Conservation (phyloP, 1,140 invertebrate genomes). For the Proales similis region DNA sequence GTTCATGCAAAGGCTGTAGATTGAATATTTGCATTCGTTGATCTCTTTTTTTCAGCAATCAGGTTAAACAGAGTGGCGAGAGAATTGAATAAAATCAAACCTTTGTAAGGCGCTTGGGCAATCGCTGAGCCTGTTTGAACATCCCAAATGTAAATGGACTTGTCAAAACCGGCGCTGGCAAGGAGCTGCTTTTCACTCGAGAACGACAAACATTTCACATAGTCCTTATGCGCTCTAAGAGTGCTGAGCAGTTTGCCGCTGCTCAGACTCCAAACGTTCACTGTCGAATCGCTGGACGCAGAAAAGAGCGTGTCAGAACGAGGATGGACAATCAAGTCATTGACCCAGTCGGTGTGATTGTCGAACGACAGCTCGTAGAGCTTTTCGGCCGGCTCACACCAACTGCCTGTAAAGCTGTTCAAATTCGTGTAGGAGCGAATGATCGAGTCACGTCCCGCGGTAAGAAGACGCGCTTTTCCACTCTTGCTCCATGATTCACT, state of each 20-base stretch:
- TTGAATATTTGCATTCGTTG: conserved; percentile 92
- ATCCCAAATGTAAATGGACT: conserved; percentile 96
- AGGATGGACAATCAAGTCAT: conserved; percentile 95
- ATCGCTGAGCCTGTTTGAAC: conserved; percentile 93
- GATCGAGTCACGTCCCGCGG: conserved; percentile 93
- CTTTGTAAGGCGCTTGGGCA: conserved; percentile 95
- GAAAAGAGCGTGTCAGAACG: conserved; percentile 93
- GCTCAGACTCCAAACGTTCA: conserved; percentile 99
- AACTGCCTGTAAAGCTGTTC: not conserved
- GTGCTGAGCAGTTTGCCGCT: conserved; percentile 74
- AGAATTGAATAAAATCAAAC: conserved; percentile 59
- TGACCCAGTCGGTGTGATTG: conserved; percentile 99
- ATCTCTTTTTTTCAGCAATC: conserved; percentile 74
- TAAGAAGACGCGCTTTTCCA: conserved; percentile 66
- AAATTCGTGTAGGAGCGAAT: conserved; percentile 62
- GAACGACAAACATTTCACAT: conserved; percentile 94
- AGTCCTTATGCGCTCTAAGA: conserved; percentile 95
- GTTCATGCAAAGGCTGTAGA: conserved; percentile 98
- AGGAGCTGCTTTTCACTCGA: conserved; percentile 95
- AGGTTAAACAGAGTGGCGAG: conserved; percentile 1
- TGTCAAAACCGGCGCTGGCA: conserved; percentile 91
- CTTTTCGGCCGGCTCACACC: conserved; percentile 55
- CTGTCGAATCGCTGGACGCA: conserved; percentile 95
- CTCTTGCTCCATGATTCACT: conserved; percentile 66
- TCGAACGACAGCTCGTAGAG: conserved; percentile 79